Conservation (phyloP, 30 jellyfish, hydroid and myxozoan genomes). For the Aurelia aurita complex sp. Pacific region DNA sequence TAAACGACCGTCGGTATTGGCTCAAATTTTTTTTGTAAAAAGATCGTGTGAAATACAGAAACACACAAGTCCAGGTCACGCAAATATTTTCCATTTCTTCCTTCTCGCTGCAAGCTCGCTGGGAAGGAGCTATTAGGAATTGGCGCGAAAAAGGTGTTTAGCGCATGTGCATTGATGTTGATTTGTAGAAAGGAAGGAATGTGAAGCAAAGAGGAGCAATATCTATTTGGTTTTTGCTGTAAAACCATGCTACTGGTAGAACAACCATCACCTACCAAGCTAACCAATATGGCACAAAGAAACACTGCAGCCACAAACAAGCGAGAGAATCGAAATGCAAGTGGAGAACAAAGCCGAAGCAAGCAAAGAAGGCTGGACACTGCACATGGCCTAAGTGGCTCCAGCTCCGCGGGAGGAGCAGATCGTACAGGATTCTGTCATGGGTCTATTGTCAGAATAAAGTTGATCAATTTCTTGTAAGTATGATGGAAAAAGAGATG, state of each 20-base stretch:
- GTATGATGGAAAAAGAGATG: neutral
- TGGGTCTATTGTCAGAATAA: conserved; percentile 76
- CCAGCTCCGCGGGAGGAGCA: neutral
- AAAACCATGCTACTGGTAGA: neutral
- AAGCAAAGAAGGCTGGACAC: neutral
- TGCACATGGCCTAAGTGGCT: neutral
- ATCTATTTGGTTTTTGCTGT: neutral
- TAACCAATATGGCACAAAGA: neutral
- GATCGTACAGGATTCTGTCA: conserved; percentile 38
- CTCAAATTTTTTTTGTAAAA: too few relatives aligned
- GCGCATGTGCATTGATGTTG: too few relatives aligned
- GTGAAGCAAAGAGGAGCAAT: too few relatives aligned
- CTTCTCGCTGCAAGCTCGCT: too few relatives aligned
- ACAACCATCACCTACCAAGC: neutral
- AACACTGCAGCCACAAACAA: neutral
- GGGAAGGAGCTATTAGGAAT: too few relatives aligned
- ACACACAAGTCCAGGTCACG: too few relatives aligned
- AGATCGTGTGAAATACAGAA: too few relatives aligned
- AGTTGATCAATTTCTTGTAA: conserved; percentile 69
- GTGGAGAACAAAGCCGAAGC: neutral
- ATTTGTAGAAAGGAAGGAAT: too few relatives aligned
- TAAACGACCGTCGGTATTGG: too few relatives aligned
- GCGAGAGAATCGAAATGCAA: conserved; percentile 4
- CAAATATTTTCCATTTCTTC: too few relatives aligned
- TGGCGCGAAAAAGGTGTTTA: too few relatives aligned